Conservation (phyloP, 2,888 invertebrate species). For the Rapana venosa region DNA sequence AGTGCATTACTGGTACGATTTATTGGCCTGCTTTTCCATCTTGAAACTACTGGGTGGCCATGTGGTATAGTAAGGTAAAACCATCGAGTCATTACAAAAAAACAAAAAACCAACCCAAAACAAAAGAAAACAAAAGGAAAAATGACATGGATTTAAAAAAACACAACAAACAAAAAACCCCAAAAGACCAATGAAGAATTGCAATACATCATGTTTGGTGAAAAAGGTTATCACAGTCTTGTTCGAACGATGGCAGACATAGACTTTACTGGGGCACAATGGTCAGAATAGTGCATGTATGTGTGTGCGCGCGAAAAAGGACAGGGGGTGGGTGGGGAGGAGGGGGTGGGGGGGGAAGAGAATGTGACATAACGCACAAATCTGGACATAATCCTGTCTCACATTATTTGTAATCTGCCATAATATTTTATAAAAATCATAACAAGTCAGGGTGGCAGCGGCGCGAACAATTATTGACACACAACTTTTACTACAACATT, state of each 20-base stretch:
- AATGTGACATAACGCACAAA: not conserved
- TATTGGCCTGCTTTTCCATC: not conserved
- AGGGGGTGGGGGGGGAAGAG: not conserved
- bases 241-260: not conserved
- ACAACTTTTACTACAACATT: too few relatives aligned
- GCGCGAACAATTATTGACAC: too few relatives aligned
- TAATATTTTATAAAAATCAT: too few relatives aligned
- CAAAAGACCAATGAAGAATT: not conserved
- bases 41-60: conserved; percentile 5
- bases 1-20: not conserved
- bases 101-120: not conserved
- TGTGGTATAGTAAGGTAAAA: not conserved
- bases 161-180: not conserved
- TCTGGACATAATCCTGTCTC: too few relatives aligned
- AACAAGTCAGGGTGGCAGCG: too few relatives aligned
- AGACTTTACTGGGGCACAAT: not conserved
- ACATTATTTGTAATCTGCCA: too few relatives aligned
- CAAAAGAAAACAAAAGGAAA: not conserved
- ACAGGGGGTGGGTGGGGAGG: not conserved
- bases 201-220: not conserved
- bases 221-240: conserved; percentile 14
- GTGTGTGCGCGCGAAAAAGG: not conserved
- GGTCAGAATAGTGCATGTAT: not conserved
- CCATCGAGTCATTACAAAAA: not conserved
- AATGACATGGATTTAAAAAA: not conserved